A percentile compares a stretch with the other conserved stretches of the same genome.
These are phyloP conservation scores for Ennomos erosarius DNA, from an alignment of 2,888 invertebrate species.

Conservation along the genomic window DNA sequence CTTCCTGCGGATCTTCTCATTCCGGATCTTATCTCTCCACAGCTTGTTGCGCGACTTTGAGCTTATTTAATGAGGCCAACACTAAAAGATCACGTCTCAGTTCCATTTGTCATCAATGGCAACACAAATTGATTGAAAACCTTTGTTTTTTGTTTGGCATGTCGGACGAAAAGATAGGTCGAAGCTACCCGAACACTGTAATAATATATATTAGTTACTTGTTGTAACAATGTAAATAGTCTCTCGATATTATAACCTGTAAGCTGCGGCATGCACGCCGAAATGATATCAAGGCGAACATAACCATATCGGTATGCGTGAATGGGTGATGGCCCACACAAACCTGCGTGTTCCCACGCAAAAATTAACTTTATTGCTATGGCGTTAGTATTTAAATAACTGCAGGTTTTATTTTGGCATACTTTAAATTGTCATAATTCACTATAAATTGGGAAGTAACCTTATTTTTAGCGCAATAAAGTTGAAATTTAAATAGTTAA, in stretches of 20 bases:
- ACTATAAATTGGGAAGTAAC: slow-evolving; percentile 2
- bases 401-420: slow-evolving; percentile 1
- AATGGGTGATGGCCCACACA: slow-evolving; percentile 36
- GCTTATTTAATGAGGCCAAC: too few relatives aligned
- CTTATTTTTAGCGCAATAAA: slow-evolving; percentile 1
- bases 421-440: background rate
- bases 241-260: background rate
- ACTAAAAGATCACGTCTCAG: too few relatives aligned
- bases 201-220: too few relatives aligned
- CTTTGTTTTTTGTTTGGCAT: too few relatives aligned
- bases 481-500: slow-evolving; percentile 3
- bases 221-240: background rate
- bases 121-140: too few relatives aligned
- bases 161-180: too few relatives aligned
- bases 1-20: too few relatives aligned
- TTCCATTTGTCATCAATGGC: too few relatives aligned
- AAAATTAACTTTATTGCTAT: slow-evolving; percentile 6
- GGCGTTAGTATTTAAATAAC: slow-evolving; percentile 1
- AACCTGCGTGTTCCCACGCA: slow-evolving; percentile 6
- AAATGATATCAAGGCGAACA: slow-evolving; percentile 46
- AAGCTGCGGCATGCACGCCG: slow-evolving; percentile 14
- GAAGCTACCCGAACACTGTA: too few relatives aligned
- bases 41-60: too few relatives aligned
- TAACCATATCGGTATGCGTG: slow-evolving; percentile 45
- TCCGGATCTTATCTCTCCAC: too few relatives aligned